Base-by-base conservation (phyloP, 1,140 invertebrate species). In the Drosophila pallidifrons region DNA sequence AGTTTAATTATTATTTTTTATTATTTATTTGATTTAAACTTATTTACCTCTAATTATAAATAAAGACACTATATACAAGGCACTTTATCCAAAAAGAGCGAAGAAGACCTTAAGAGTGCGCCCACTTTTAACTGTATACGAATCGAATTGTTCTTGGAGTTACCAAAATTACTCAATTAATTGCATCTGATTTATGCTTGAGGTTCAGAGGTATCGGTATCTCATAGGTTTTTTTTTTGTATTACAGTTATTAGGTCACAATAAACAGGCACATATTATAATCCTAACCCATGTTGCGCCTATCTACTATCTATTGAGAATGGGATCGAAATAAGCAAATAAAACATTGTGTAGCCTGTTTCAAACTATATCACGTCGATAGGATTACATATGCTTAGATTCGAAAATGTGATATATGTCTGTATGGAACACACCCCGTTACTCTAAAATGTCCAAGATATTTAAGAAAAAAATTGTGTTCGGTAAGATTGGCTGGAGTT, bases 31-130 rank as follows among this genome's bases (percentile, higher is more conserved):
- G 38, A 68, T 61, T 30, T 54, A 47, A 55, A 41, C 41, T 49
- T 49, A 41, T 57, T 69, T 30, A 60, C 5, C 57, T 51, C 60
- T 45, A 66, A 43, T 58, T 75, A 75, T 75, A 71, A 71, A 75
- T 75, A 71, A 58, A 45, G 51, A 75, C 35, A 58, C 38, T 75
- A 75, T 75, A 38, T 75, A 75, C 73, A 75, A 71, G 51, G 67
- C 73, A 75, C 73, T 57, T 58, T 69, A 64, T 51, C 54, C 59
- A 64, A 75, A 38, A 70, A 75, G 43, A 57, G 73, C 41, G 15
- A 63, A 51, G 16, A 16, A 41, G 51, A 69, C 8, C 38, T 15
- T 55, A 45, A 65, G 20, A 16, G 52, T 10, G 38, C 54, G 25
- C 65, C 41, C 66, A 72, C 41, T 43, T 51, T 60, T n/a, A 59